These are phyloP conservation scores for Pseudopleuronectes americanus DNA, from an alignment of 2,797 vertebrate species.

Conservation along the genomic window DNA sequence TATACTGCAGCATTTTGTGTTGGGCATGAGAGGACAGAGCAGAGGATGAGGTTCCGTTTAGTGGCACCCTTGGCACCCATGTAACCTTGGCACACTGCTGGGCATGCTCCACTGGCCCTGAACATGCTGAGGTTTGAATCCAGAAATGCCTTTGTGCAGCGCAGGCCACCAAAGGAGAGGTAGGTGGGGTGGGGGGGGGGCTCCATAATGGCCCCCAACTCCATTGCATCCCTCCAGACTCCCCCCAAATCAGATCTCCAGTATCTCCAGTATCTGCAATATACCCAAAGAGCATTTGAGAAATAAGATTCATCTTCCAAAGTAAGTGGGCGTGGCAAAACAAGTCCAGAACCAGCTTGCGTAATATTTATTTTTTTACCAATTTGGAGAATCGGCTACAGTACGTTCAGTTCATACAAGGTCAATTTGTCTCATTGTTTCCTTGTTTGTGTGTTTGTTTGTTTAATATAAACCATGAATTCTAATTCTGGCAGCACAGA, in stretches of 20 bases:
- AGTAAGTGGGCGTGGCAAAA: conserved; percentile 28
- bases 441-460: conserved; percentile 79
- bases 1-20: conserved; percentile 61
- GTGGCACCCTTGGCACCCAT: conserved; percentile 83
- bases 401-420: conserved; percentile 55
- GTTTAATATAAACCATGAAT: conserved; percentile 82
- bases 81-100: conserved; percentile 80
- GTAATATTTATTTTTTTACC: conserved; percentile 24
- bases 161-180: conserved; percentile 73
- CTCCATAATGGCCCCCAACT: conserved; percentile 72
- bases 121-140: conserved; percentile 85
- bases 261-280: conserved; percentile 34
- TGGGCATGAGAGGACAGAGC: conserved; percentile 63
- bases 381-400: conserved; percentile 47
- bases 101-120: conserved; percentile 76
- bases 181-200: conserved; percentile 28
- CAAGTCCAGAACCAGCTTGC: conserved; percentile 32
- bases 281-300: conserved; percentile 20
- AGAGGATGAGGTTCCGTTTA: conserved; percentile 77
- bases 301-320: conserved; percentile 24
- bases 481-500: conserved; percentile 79
- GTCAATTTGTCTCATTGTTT: conserved; percentile 70
- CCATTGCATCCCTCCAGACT: conserved; percentile 58
- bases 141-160: conserved; percentile 81
- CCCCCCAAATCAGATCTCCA: conserved; percentile 45